Percentiles rank a stretch among this genome's conserved stretches.
These are phyloP conservation scores for Drosophila miranda DNA, from an alignment of 1,140 invertebrate genomes.

Conservation along the genomic window DNA sequence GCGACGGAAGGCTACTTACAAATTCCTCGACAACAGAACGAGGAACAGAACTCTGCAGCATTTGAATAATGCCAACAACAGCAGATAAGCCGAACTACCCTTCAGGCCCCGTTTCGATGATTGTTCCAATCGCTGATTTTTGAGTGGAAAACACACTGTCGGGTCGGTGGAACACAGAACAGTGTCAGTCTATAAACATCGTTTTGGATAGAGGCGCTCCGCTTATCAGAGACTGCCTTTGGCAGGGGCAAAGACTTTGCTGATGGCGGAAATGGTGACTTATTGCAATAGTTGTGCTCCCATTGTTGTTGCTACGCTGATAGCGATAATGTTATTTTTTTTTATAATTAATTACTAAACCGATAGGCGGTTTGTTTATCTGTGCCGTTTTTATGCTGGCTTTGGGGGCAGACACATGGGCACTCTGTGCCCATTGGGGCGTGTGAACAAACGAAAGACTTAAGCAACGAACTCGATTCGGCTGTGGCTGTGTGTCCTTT, in stretches of 20 bases:
- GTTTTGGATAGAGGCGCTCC: conserved; percentile 33
- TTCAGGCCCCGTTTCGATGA: conserved; percentile 50
- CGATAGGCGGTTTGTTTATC: conserved; percentile 29
- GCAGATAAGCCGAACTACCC: conserved; percentile 47
- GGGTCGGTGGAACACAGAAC: background rate
- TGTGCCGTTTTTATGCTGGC: conserved; percentile 53
- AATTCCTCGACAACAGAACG: conserved; percentile 42
- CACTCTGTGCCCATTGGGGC: conserved; percentile 3
- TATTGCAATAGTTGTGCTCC: conserved; percentile 48
- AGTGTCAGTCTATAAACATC: conserved; percentile 62
- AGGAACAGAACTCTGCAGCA: conserved; percentile 44
- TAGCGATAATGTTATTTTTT: conserved; percentile 29
- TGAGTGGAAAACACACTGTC: conserved; percentile 35
- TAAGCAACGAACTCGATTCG: conserved; percentile 58
- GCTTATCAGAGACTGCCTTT: conserved; percentile 44
- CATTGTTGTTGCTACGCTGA: conserved; percentile 5
- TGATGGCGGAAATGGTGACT: conserved; percentile 76
- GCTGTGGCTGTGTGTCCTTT: conserved; percentile 26
- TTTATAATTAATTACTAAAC: conserved; percentile 49
- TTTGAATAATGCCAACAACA: conserved; percentile 59
- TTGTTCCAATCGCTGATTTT: conserved; percentile 79
- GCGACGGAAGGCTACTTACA: conserved; percentile 64
- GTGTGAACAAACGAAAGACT: conserved; percentile 63
- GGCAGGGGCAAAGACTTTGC: conserved; percentile 4
- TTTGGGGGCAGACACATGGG: too few species aligned